phyloP scores from a whole-genome alignment of 2,888 invertebrate genomes.

The Polylopha cassiicola region DNA sequence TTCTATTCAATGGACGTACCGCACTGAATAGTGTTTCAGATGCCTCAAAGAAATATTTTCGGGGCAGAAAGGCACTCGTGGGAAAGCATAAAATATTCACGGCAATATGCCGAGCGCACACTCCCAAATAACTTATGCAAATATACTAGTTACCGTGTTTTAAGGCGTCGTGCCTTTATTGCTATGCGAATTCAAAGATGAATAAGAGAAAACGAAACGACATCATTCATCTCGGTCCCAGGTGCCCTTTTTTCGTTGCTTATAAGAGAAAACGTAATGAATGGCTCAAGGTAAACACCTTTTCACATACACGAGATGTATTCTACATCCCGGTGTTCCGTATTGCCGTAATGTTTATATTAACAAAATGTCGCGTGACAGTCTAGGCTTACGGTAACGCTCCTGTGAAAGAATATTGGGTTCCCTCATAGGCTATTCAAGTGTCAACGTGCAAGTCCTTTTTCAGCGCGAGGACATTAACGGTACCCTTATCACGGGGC shows the following conservation, averaged over 20 bases:
- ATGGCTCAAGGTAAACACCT: slow-evolving; percentile 28
- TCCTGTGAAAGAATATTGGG: slow-evolving; percentile 40
- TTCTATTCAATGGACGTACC: slow-evolving; percentile 53
- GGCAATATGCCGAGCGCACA: slow-evolving; percentile 47
- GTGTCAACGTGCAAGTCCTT: slow-evolving; percentile 40
- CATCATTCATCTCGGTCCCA: slow-evolving; percentile 38
- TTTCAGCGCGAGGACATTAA: slow-evolving; percentile 46
- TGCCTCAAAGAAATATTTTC: slow-evolving; percentile 56
- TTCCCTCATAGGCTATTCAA: slow-evolving; percentile 40
- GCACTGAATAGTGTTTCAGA: slow-evolving; percentile 51
- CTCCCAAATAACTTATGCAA: slow-evolving; percentile 57
- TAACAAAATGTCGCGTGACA: slow-evolving; percentile 14
- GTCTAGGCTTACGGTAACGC: no score
- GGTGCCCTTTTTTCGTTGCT: slow-evolving; percentile 44
- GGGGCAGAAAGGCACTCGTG: slow-evolving; percentile 33
- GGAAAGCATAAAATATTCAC: slow-evolving; percentile 52
- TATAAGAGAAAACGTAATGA: slow-evolving; percentile 44
- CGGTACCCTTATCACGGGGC: slow-evolving; percentile 43
- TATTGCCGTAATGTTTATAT: slow-evolving; percentile 20
- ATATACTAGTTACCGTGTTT: slow-evolving; percentile 46
- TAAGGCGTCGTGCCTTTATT: slow-evolving; percentile 38
- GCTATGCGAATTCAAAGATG: slow-evolving; percentile 30
- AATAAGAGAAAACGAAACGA: slow-evolving; percentile 32
- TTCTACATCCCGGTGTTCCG: slow-evolving; percentile 13
- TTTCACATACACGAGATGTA: slow-evolving; percentile 18